Conservation (phyloP, 2,113 vertebrate genomes). For the Calyptommatus sinebrachiatus region DNA sequence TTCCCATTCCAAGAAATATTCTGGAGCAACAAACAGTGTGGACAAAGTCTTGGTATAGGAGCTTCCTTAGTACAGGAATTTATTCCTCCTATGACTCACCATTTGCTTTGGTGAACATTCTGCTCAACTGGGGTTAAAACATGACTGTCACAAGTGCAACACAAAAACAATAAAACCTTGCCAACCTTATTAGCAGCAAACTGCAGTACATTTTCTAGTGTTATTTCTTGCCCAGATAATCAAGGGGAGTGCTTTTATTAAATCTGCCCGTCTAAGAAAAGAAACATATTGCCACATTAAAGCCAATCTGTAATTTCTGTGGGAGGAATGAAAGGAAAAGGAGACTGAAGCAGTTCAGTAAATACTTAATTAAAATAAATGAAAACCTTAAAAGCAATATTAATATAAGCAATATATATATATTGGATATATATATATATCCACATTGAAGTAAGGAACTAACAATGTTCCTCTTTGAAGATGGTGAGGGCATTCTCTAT, state of each 20-base stretch:
- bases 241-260: not conserved
- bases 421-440: too few species aligned
- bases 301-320: not conserved
- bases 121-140: not conserved
- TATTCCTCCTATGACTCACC: not conserved
- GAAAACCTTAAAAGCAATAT: not conserved
- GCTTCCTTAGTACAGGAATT: not conserved
- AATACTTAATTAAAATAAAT: not conserved
- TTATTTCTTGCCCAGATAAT: not conserved
- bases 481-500: too few species aligned
- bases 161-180: not conserved
- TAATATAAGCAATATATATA: too few species aligned
- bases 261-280: not conserved
- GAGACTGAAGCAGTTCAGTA: not conserved
- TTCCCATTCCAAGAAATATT: too few species aligned
- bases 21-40: too few species aligned
- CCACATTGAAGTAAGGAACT: too few species aligned
- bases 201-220: not conserved
- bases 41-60: too few species aligned
- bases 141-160: not conserved
- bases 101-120: not conserved
- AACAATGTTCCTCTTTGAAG: too few species aligned
- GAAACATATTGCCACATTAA: not conserved
- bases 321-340: slow-evolving; percentile 9
- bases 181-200: not conserved